A percentile compares a stretch with the other conserved stretches of the same genome.
Evolutionary conservation across 1,140 invertebrate species (phyloP).

Genomic region (Samia ricini): DNA sequence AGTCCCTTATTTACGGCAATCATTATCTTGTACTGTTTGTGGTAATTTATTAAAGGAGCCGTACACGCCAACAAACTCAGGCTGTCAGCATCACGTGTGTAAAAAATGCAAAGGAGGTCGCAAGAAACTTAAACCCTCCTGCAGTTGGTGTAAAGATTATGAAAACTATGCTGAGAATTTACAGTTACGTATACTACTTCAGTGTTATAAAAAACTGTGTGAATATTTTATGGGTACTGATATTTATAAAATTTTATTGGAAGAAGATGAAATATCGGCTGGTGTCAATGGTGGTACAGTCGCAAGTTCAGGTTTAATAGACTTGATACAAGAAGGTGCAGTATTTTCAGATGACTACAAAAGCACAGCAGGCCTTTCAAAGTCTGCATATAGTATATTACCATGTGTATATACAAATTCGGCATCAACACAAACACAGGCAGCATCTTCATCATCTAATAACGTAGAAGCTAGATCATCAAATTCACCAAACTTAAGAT

Average conservation of each 20-base stretch:
- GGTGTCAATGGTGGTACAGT: conserved; percentile 69
- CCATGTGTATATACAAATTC: conserved; percentile 86
- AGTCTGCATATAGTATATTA: conserved; percentile 85
- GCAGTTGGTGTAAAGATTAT: conserved; percentile 91
- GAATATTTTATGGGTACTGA: conserved; percentile 86
- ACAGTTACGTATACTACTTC: conserved; percentile 87
- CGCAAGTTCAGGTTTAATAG: conserved; percentile 81
- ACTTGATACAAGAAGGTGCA: conserved; percentile 88
- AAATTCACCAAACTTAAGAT: conserved; percentile 76
- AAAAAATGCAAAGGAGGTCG: conserved; percentile 87
- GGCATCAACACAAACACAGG: conserved; percentile 81
- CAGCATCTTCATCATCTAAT: conserved; percentile 56
- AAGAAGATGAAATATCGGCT: conserved; percentile 72
- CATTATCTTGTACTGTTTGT: conserved; percentile 93
- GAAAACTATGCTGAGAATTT: conserved; percentile 90
- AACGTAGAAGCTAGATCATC: conserved; percentile 58
- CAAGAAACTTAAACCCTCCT: conserved; percentile 90
- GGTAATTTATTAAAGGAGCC: conserved; percentile 90
- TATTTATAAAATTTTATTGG: conserved; percentile 81
- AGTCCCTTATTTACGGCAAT: conserved; percentile 90
- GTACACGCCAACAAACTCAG: conserved; percentile 87
- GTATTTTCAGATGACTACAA: conserved; percentile 88
- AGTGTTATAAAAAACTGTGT: conserved; percentile 94
- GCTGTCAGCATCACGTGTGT: conserved; percentile 94
- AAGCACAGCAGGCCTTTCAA: conserved; percentile 82